phyloP scores from a whole-genome alignment of 35 echinoderm and acorn worm genomes.

The Ptychodera flava region DNA sequence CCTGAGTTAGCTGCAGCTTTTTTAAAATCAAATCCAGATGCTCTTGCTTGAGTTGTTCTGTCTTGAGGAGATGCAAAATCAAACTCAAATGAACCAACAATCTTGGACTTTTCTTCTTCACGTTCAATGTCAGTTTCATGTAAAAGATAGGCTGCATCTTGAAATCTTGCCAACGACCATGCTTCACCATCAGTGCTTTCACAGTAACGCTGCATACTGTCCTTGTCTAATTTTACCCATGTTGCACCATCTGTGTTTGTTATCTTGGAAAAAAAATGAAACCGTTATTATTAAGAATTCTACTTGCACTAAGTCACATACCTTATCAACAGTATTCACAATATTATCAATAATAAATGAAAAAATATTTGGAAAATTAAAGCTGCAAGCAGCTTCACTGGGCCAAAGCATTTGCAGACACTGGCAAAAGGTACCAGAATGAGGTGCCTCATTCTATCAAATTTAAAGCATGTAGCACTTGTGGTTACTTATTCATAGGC shows the following conservation, averaged over 20 bases:
- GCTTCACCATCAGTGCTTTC: constrained; percentile 89
- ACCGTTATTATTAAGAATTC: too few species aligned
- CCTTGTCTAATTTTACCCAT: constrained; percentile 92
- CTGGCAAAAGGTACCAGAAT: too few species aligned
- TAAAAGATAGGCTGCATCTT: constrained; percentile 58
- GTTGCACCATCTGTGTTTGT: constrained; percentile 43
- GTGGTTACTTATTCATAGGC: too few species aligned
- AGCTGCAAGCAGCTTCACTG: too few species aligned
- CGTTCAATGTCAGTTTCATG: constrained; percentile 51
- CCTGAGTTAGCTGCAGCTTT: constrained; percentile 66
- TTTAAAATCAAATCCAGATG: constrained; percentile 81
- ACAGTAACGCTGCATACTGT: constrained; percentile 92
- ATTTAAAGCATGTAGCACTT: too few species aligned
- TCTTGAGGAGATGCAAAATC: not conserved
- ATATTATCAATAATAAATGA: too few species aligned
- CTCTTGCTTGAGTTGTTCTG: not conserved
- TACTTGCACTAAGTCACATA: too few species aligned
- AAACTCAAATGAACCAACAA: not conserved
- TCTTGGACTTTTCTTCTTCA: constrained; percentile 9
- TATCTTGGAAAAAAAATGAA: constrained; percentile 25
- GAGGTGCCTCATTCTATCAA: too few species aligned
- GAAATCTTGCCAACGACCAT: constrained; percentile 65
- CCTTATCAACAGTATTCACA: too few species aligned
- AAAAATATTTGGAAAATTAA: too few species aligned
- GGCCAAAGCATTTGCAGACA: too few species aligned